Evolutionary conservation across 2,888 invertebrate species (phyloP).

Genomic region (Pyrrhosoma nymphula): DNA sequence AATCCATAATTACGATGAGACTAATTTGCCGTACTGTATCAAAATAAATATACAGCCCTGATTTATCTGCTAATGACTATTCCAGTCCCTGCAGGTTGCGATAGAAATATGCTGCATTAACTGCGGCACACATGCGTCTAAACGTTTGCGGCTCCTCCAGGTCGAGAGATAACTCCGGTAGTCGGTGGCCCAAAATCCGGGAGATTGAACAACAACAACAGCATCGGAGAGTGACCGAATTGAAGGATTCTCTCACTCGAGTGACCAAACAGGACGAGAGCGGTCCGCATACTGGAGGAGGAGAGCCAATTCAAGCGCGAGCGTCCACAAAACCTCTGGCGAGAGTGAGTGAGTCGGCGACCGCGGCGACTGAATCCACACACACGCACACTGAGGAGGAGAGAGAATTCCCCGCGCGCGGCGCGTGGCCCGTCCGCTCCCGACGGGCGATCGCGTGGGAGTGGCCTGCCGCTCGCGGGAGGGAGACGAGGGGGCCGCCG

Average conservation of each 20-base stretch:
- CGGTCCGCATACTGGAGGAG: background rate
- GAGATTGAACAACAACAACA: background rate
- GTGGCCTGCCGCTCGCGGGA: background rate
- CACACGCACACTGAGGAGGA: no score
- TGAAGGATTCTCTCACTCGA: background rate
- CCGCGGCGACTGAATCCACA: no score
- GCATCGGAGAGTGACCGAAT: background rate
- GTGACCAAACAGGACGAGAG: background rate
- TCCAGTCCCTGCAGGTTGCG: no score
- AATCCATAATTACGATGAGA: no score
- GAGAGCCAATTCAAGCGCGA: no score
- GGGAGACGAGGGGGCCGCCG: background rate
- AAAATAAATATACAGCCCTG: no score
- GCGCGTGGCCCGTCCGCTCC: slow-evolving; percentile 37
- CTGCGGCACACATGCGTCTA: background rate
- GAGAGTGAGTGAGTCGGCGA: no score
- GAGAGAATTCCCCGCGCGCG: background rate
- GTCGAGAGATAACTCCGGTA: background rate
- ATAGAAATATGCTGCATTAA: background rate
- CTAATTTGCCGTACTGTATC: no score
- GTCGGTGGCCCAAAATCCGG: background rate
- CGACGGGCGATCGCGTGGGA: slow-evolving; percentile 45
- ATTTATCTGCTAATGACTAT: no score
- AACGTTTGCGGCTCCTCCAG: background rate
- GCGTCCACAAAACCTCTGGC: no score